Evolutionary conservation across 2,888 invertebrate species (phyloP).

Genomic region (Heterodera filipjevi): DNA sequence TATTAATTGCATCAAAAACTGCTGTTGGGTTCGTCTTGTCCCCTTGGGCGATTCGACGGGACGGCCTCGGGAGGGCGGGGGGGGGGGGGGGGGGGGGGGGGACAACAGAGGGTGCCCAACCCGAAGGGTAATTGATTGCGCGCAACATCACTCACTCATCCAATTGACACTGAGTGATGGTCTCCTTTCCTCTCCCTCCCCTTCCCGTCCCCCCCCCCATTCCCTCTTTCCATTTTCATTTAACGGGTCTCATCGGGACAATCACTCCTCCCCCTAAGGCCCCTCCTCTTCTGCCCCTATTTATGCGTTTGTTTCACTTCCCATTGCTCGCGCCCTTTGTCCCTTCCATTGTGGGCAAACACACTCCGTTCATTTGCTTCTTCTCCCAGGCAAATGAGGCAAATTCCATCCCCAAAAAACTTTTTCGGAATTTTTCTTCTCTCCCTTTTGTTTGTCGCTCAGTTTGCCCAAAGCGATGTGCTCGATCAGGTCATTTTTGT

Average conservation of each 20-base stretch:
- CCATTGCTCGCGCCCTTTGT: background rate
- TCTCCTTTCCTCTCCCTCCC: background rate
- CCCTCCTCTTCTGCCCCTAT: too few species aligned
- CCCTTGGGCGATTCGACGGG: too few species aligned
- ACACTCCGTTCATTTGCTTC: slow-evolving; percentile 10
- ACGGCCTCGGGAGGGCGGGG: too few species aligned
- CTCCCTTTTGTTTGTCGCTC: background rate
- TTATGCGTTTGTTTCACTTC: background rate
- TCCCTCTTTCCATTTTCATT: too few species aligned
- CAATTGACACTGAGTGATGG: background rate
- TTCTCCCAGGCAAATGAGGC: background rate
- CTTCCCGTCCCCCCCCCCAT: background rate
- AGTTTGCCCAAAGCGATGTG: slow-evolving; percentile 24
- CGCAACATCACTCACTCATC: background rate
- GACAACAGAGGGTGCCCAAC: background rate
- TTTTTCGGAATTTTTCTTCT: slow-evolving; percentile 3
- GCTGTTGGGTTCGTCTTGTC: background rate
- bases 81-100: background rate
- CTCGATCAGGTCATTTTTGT: slow-evolving; percentile 29
- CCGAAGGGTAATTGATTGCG: slow-evolving; percentile 2
- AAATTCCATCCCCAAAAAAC: background rate
- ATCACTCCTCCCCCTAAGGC: background rate
- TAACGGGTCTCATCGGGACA: slow-evolving; percentile 3
- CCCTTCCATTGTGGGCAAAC: background rate
- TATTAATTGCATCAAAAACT: background rate